Conservation (phyloP, 92 coral and sea anemone genomes). For the Bergia sp. region DNA sequence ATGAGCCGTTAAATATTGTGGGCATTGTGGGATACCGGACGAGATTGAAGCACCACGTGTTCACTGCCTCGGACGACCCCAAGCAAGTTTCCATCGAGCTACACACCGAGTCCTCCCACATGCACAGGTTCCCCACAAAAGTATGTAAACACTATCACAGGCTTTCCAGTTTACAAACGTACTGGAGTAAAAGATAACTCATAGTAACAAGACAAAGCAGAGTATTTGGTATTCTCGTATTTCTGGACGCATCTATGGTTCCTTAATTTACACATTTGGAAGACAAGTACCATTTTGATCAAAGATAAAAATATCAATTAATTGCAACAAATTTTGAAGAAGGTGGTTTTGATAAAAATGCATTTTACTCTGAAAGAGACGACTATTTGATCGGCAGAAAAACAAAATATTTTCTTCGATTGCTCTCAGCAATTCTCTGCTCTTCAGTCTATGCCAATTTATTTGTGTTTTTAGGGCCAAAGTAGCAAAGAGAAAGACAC, state of each 20-base stretch:
- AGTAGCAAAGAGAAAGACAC: no score
- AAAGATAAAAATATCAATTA: no score
- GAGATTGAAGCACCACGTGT: slow-evolving; percentile 7
- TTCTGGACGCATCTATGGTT: neutral
- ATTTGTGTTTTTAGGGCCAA: no score
- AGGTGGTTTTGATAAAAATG: no score
- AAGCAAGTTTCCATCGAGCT: slow-evolving; percentile 32
- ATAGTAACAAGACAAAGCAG: neutral
- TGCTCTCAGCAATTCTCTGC: no score
- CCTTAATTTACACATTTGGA: no score
- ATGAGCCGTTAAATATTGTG: slow-evolving; percentile 28
- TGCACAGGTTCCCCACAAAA: slow-evolving; percentile 40
- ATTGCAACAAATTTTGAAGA: no score
- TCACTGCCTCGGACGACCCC: slow-evolving; percentile 44
- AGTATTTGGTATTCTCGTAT: neutral
- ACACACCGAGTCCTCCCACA: slow-evolving; percentile 42
- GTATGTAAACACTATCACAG: slow-evolving; percentile 7
- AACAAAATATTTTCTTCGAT: no score
- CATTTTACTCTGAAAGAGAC: no score
- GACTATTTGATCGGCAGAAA: no score
- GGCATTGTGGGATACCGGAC: slow-evolving; percentile 41
- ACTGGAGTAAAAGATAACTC: neutral
- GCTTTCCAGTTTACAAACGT: neutral
- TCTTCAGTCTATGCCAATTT: no score
- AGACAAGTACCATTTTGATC: no score